Base-by-base conservation (phyloP, 2,113 vertebrate genomes). In the Perca flavescens region DNA sequence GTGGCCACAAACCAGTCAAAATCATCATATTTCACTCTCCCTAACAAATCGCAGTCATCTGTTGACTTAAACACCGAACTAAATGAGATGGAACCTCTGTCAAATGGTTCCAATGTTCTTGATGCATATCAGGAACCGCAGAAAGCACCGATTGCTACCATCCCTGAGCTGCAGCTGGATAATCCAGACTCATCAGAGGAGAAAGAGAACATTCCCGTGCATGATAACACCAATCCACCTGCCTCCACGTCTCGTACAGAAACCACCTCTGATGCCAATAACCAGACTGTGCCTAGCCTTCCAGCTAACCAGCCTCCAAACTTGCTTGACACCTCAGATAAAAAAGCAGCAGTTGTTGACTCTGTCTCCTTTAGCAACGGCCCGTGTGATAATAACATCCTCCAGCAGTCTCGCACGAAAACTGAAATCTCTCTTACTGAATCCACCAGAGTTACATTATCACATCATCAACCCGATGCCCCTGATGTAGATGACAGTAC, bases 121-220 rank as follows among this genome's bases (percentile, higher is more conserved):
- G 21, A 65, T 0, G 49, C 58, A 1, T 8, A 61, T 0, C 1
- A 4, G 34, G 57, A 75, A 21, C 58, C 46, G 0, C 31, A 13
- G 2, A 79, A 19, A 52, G 88, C 86, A 2, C 89, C 82, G 0
- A 86, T 85, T 5, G 88, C 86, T 3, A 80, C 80, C 49, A 84
- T 92, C 19, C 68, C 85, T 3, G 92, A 94, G 82, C 56, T 90
- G 50, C 57, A 81, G 21, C 74, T 87, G 52, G 68, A 85, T 5
- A 4, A 68, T 12, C 8, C n/a, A 0, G 34, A 1, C 14, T 60
- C 43, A 16, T 28, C 65, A 5, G 54, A 82, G 21, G 60, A 76
- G 6, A 46, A 62, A 3, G 21, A 21, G 34, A 64, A 54, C 14
- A 19, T 67, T 46, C 47, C 54, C 22, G 43, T 74, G 46, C 1